A percentile compares a stretch with the other conserved stretches of the same genome.
Evolutionary conservation across 2,797 vertebrate genomes (phyloP).

Genomic region (Cottoperca gobio): DNA sequence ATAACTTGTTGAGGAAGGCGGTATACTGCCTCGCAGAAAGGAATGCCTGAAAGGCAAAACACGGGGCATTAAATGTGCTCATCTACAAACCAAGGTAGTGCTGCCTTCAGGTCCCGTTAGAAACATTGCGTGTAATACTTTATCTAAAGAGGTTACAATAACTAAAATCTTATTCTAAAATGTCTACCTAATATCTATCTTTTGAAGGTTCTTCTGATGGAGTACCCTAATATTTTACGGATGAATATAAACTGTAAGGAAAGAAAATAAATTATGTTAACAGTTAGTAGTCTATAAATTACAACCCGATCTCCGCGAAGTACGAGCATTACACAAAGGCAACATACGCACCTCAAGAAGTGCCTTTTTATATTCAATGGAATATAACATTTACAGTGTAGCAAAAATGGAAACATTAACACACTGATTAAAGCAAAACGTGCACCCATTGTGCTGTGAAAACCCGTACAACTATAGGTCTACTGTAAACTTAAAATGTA

Average conservation of each 20-base stretch:
- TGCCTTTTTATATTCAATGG: background rate
- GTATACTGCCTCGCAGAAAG: rapidly evolving
- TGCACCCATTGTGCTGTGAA: background rate
- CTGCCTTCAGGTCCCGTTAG: background rate
- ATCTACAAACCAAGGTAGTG: background rate
- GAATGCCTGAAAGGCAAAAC: constrained; percentile 8
- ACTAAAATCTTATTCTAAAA: background rate
- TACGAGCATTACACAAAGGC: background rate
- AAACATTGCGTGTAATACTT: background rate
- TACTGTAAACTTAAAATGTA: background rate
- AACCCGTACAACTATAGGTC: rapidly evolving
- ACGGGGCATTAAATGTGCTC: background rate
- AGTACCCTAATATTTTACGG: background rate
- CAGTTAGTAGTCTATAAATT: no score
- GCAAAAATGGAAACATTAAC: background rate
- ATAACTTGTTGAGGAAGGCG: rapidly evolving
- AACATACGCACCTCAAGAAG: background rate
- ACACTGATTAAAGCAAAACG: background rate
- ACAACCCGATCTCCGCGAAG: rapidly evolving
- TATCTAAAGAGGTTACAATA: background rate
- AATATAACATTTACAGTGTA: background rate
- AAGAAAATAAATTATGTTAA: background rate
- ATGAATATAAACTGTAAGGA: background rate
- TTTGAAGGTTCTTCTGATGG: background rate
- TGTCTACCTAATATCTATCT: no score